Conservation (phyloP, 2,797 vertebrate genomes). For the Selene dorsalis region DNA sequence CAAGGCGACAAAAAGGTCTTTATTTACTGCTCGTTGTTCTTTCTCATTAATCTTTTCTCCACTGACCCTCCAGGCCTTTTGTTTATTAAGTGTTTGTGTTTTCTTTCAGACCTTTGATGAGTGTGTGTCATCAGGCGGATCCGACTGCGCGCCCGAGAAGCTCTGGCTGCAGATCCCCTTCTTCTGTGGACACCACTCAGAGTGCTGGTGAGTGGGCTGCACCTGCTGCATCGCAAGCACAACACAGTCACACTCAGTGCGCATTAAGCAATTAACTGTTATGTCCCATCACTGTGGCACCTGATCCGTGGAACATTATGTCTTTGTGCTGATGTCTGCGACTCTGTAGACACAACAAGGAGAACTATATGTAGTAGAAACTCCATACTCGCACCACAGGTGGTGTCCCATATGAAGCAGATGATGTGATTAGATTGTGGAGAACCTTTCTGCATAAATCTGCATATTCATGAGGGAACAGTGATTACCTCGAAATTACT, state of each 20-base stretch:
- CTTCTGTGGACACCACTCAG: conserved; percentile 97
- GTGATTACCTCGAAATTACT: neutral
- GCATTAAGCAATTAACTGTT: neutral
- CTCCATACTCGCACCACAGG: neutral
- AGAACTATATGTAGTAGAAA: neutral
- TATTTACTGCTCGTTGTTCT: neutral
- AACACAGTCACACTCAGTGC: neutral
- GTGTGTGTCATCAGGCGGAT: conserved; percentile 94
- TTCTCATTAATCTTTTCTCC: neutral
- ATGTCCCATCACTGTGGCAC: too few relatives aligned
- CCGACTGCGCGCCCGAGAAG: conserved; percentile 96
- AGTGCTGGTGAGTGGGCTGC: conserved; percentile 91
- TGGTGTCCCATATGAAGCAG: neutral
- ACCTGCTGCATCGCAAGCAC: neutral
- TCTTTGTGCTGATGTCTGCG: neutral
- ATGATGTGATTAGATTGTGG: neutral
- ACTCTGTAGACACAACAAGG: neutral
- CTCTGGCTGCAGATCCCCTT: conserved; percentile 99
- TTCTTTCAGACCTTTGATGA: conserved; percentile 94
- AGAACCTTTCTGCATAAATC: neutral
- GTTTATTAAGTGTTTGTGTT: conserved; percentile 8
- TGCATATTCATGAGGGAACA: neutral
- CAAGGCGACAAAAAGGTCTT: conserved; percentile 99
- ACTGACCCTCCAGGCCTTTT: too few relatives aligned
- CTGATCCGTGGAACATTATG: neutral